Evolutionary conservation across 2,888 invertebrate genomes (phyloP).

Genomic region (Coenonympha arcania): DNA sequence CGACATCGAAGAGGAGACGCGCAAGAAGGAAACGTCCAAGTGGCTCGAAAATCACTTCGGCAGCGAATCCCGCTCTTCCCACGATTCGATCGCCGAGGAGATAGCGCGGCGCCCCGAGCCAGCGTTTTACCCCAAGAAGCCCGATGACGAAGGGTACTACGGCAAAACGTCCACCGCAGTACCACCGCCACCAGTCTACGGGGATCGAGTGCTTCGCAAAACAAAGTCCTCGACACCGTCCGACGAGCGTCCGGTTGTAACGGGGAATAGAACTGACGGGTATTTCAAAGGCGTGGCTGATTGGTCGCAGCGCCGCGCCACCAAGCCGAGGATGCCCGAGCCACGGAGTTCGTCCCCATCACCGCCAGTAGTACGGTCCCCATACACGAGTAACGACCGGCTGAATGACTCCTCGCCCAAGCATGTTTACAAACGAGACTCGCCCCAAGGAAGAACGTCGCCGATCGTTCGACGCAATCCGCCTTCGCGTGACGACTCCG

Average conservation of each 20-base stretch:
- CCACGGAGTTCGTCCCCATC: slow-evolving; percentile 67
- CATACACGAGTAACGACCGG: slow-evolving; percentile 60
- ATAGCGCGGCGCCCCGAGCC: slow-evolving; percentile 77
- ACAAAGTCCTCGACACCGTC: slow-evolving; percentile 72
- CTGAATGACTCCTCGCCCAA: slow-evolving; percentile 58
- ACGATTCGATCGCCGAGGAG: slow-evolving; percentile 79
- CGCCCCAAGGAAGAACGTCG: slow-evolving; percentile 60
- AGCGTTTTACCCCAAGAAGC: slow-evolving; percentile 84
- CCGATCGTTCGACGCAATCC: slow-evolving; percentile 63
- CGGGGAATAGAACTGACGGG: slow-evolving; percentile 65
- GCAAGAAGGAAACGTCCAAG: slow-evolving; percentile 91
- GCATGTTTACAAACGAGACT: slow-evolving; percentile 63
- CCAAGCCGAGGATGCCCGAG: slow-evolving; percentile 68
- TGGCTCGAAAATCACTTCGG: slow-evolving; percentile 95
- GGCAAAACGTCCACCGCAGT: slow-evolving; percentile 58
- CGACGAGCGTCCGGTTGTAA: slow-evolving; percentile 62
- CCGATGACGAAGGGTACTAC: slow-evolving; percentile 67
- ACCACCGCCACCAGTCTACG: slow-evolving; percentile 63
- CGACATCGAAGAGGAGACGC: slow-evolving; percentile 90
- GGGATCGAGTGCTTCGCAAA: slow-evolving; percentile 64
- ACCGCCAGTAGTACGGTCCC: slow-evolving; percentile 58
- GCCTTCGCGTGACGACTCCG: slow-evolving; percentile 73
- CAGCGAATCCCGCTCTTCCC: slow-evolving; percentile 85
- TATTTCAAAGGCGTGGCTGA: slow-evolving; percentile 85
- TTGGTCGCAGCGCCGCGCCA: slow-evolving; percentile 81